phyloP scores from a whole-genome alignment of 2,113 vertebrate genomes.

The Megaptera novaeangliae region DNA sequence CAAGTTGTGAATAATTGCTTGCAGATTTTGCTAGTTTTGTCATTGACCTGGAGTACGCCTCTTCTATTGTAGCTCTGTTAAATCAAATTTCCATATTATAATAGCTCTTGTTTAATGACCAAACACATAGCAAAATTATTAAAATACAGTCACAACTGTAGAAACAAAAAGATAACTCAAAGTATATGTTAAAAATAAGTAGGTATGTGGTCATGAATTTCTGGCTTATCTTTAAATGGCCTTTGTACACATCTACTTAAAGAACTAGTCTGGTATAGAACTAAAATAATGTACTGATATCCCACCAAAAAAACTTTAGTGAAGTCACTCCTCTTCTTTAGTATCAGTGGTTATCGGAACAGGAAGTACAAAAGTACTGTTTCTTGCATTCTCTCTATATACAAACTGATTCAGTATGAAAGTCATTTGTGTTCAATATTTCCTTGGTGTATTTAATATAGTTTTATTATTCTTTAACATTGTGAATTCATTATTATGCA shows the following conservation, averaged over 20 bases:
- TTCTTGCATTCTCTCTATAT: background rate
- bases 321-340: background rate
- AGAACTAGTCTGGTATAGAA: background rate
- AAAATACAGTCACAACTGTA: constrained; percentile 36
- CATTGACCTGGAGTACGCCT: constrained; percentile 95
- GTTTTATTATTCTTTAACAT: constrained; percentile 20
- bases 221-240: background rate
- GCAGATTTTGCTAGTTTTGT: constrained; percentile 96
- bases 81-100: constrained; percentile 56
- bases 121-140: constrained; percentile 44
- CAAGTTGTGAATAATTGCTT: constrained; percentile 95
- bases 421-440: constrained; percentile 8
- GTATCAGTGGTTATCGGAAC: background rate
- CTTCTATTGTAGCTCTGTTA: constrained; percentile 94
- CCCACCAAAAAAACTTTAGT: background rate
- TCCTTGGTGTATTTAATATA: background rate
- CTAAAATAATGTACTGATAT: background rate
- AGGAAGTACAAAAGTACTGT: background rate
- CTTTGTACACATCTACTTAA: background rate
- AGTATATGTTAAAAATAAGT: background rate
- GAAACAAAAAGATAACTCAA: constrained; percentile 11
- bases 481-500: background rate
- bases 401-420: background rate
- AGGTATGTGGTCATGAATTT: background rate
- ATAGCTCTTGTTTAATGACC: constrained; percentile 16